Evolutionary conservation across 2,113 vertebrate species (phyloP).

Genomic region (Cranoglanis bouderius): DNA sequence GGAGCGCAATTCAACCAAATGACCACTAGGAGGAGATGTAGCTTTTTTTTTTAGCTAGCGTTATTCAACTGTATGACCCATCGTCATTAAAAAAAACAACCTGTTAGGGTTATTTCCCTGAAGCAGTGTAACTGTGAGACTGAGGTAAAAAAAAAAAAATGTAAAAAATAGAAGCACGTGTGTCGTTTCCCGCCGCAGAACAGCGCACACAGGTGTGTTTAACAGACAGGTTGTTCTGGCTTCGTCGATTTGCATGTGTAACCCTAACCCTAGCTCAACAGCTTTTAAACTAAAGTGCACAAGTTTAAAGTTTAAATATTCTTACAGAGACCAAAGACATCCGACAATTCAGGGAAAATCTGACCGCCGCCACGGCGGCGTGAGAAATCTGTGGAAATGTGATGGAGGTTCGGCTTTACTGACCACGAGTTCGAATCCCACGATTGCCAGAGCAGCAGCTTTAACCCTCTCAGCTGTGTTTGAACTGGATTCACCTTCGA

Average conservation of each 20-base stretch:
- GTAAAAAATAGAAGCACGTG: background rate
- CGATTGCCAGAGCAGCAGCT: background rate
- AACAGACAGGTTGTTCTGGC: conserved; percentile 4
- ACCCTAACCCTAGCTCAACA: background rate
- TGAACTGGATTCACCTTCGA: no score
- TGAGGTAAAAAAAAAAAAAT: background rate
- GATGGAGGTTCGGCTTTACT: no score
- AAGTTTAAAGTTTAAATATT: no score
- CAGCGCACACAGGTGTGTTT: background rate
- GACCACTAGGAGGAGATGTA: background rate
- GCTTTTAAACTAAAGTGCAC: background rate
- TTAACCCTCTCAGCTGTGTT: background rate
- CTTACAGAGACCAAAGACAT: no score
- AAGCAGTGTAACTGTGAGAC: background rate
- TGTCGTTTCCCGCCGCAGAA: background rate
- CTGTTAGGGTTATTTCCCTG: background rate
- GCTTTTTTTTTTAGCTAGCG: background rate
- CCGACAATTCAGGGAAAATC: no score
- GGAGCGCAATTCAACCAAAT: background rate
- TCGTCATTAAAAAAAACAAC: background rate
- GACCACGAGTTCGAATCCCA: background rate
- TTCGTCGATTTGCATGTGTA: background rate
- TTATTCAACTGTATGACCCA: background rate
- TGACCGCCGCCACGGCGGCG: no score
- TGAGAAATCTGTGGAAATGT: no score